These are phyloP conservation scores for Rhamphomyia laevipes DNA, from an alignment of 2,888 invertebrate genomes.

Conservation along the genomic window DNA sequence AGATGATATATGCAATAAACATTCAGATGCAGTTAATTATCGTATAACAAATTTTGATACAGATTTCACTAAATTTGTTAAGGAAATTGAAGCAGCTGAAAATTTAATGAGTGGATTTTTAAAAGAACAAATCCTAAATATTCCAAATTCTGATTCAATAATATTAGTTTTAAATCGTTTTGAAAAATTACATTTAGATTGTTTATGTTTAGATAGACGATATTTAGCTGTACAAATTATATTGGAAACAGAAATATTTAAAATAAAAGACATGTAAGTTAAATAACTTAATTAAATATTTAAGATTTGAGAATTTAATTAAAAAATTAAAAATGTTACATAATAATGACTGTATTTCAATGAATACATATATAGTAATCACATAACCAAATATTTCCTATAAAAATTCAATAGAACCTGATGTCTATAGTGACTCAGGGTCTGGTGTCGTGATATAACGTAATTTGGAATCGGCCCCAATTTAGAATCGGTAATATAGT, in stretches of 20 bases:
- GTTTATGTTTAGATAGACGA: constrained; percentile 61
- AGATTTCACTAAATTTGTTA: constrained; percentile 63
- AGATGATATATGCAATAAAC: constrained; percentile 53
- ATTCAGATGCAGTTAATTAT: constrained; percentile 72
- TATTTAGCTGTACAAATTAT: constrained; percentile 57
- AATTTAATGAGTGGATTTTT: constrained; percentile 61
- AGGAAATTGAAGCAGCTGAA: constrained; percentile 56
- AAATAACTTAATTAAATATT: background rate
- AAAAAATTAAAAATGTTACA: too few relatives aligned
- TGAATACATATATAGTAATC: too few relatives aligned
- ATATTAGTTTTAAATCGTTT: constrained; percentile 47
- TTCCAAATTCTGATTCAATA: constrained; percentile 40
- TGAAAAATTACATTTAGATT: constrained; percentile 57
- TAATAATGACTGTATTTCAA: too few relatives aligned
- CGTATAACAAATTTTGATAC: constrained; percentile 61
- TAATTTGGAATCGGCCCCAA: too few relatives aligned
- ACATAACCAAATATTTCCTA: too few relatives aligned
- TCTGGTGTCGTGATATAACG: too few relatives aligned
- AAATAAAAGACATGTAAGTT: constrained; percentile 50
- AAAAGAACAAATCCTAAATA: constrained; percentile 40
- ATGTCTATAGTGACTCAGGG: too few relatives aligned
- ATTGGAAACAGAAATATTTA: constrained; percentile 56
- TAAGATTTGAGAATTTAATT: background rate
- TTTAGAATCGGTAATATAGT: too few relatives aligned
- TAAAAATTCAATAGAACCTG: too few relatives aligned